Conservation (phyloP, 2,888 invertebrate genomes). For the Aradus depressus region DNA sequence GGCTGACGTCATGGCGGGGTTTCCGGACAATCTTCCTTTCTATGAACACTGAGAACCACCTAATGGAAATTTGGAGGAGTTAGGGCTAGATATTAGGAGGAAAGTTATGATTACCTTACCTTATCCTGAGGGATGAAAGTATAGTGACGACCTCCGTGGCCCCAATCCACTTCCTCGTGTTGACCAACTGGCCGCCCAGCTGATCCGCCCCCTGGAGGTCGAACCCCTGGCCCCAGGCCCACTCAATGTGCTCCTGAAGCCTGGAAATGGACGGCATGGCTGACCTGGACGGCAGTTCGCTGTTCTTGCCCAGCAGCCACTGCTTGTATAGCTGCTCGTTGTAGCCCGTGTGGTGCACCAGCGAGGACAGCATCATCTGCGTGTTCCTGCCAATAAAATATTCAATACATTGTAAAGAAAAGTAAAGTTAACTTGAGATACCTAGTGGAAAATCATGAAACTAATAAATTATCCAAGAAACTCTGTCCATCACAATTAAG, state of each 20-base stretch:
- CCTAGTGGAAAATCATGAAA: too few relatives aligned
- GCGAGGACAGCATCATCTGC: constrained; percentile 81
- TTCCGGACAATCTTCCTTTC: too few relatives aligned
- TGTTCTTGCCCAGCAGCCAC: constrained; percentile 37
- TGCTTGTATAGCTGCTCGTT: constrained; percentile 43
- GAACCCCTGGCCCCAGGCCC: constrained; percentile 71
- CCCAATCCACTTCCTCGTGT: constrained; percentile 87
- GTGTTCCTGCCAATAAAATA: constrained; percentile 55
- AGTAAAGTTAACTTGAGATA: too few relatives aligned
- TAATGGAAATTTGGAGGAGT: too few relatives aligned
- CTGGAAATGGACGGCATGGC: constrained; percentile 76
- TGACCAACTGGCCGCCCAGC: constrained; percentile 64
- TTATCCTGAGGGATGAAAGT: constrained; percentile 67
- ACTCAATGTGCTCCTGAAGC: constrained; percentile 71
- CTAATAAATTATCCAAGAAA: too few relatives aligned
- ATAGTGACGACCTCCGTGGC: constrained; percentile 83
- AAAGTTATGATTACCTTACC: too few relatives aligned
- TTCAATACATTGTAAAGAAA: too few relatives aligned
- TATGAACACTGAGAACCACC: too few relatives aligned
- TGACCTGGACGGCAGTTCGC: constrained; percentile 44
- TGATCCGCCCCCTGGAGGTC: constrained; percentile 76
- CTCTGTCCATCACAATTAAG: too few relatives aligned
- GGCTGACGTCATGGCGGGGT: too few relatives aligned
- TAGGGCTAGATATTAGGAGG: too few relatives aligned
- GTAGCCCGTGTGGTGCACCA: constrained; percentile 58